Evolutionary conservation across 2,888 invertebrate genomes (phyloP), one percentile per base, ranked within the genome.

Genomic region (Cephus pulcher): DNA sequence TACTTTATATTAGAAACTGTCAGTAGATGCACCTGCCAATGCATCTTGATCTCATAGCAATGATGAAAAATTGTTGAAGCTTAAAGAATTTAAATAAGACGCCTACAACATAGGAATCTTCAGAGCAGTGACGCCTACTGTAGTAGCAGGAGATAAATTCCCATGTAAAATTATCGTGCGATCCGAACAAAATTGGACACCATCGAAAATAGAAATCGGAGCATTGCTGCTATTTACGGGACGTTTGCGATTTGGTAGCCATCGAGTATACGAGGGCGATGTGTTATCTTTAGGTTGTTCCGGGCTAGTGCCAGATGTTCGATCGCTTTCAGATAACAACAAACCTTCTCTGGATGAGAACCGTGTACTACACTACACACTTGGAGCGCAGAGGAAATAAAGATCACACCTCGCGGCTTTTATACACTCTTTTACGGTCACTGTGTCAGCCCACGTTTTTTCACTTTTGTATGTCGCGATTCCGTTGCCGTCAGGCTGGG

Each of bases 401-500:
- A 71, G 12, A 32, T 32, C 32, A 33, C 71, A 71, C 71, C 9
- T 71, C 40, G 68, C 71, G 23, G 34, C n/a, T 71, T 37, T 76
- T 33, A 74, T 34, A 76, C 69, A 34, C 73, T 77, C 75, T 56
- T 75, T 34, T 12, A 33, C 56, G 69, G 12, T 69, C 69, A 35
- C 23, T 34, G 34, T 11, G 37, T 68, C 34, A 68, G 4, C 70
- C 23, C 35, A 56, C 34, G 75, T 71, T 73, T 15, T 69, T 69
- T 69, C 56, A 68, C 73, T 76, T 73, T 68, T 3, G 35, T 71
- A 71, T 71, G 35, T 73, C 75, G 34, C 56, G 75, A 78, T 75
- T 78, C 70, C 56, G 75, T 73, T 37, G 34, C 81, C 84, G 86
- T 86, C 83, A 86, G 81, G 85, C 84, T 81, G 83, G 85, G 81